Evolutionary conservation across 2,113 vertebrate species (phyloP).

Genomic region (Hippopotamus amphibius): DNA sequence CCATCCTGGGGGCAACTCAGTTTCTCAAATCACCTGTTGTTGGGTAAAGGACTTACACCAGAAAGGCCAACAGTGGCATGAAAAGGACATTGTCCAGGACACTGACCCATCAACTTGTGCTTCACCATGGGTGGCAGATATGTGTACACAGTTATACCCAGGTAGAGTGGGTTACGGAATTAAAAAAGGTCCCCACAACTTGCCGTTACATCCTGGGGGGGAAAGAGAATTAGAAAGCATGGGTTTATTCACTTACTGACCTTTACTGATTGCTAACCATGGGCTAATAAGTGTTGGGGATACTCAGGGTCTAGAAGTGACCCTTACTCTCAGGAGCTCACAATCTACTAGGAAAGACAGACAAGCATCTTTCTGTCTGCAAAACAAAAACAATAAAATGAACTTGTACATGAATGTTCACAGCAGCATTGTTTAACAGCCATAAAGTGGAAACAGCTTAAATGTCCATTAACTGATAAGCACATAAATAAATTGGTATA

Average conservation of each 20-base stretch:
- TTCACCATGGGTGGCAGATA: background rate
- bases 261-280: background rate
- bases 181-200: conserved; percentile 33
- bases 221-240: conserved; percentile 14
- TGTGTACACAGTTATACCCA: background rate
- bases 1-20: background rate
- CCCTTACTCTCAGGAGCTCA: conserved; percentile 25
- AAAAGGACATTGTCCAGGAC: background rate
- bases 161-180: background rate
- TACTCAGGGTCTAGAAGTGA: background rate
- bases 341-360: conserved; percentile 33
- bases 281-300: conserved; percentile 25
- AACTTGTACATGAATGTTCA: conserved; percentile 41
- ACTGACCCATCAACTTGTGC: background rate
- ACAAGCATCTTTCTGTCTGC: background rate
- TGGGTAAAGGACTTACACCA: background rate
- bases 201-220: background rate
- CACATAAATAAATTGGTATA: conserved; percentile 31
- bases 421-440: background rate
- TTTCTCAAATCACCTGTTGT: conserved; percentile 30
- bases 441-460: conserved; percentile 13
- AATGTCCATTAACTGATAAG: background rate
- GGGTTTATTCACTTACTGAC: conserved; percentile 20
- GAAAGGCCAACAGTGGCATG: background rate
- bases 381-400: conserved; percentile 14